Evolutionary conservation across 2,797 vertebrate genomes (phyloP), one percentile per base, ranked within the genome.

Genomic region (Oryzias dopingdopingensis): DNA sequence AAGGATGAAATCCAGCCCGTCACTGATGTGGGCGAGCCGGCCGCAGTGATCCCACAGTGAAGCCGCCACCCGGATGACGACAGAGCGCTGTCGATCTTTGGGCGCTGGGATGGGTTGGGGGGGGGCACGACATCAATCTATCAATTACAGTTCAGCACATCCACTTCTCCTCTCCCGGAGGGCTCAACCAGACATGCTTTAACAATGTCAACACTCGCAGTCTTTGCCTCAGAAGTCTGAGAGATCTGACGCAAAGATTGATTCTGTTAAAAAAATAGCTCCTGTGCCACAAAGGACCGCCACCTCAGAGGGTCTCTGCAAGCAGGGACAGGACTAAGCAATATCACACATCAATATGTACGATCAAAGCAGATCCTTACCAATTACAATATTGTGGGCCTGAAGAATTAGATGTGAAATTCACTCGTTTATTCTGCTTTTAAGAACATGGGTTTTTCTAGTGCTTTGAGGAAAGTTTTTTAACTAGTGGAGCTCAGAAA

Each of bases 111-210:
- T 37, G 32, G 32, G 16, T n/a, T 16, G 4, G 42, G 42, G 56
- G 56, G 65, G 70, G 56, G 45, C 59, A 49, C 70, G 68, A 51
- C 65, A 80, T 79, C 81, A 83, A 74, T 83, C 68, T 72, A 74
- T 85, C 76, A 80, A 76, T 77, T 74, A 72, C 63, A 80, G 72
- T 61, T 62, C 42, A 23, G 56, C 23, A 16, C 64, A 47, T 49
- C 65, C 54, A 53, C 43, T 50, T 43, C 24, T 56, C 40, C 66
- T 26, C 40, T 29, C 64, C 76, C 67, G 0, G 14, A 52, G 55
- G 70, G 72, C 32, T 29, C 7, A 17, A 59, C 8, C 7, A 74
- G 68, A 51, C 70, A 72, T 63, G 67, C 59, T 81, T 75, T 59
- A 64, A 55, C 14, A 32, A 64, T 49, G 67, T 68, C 45, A 53